Conservation (phyloP, 2,113 vertebrate species). For the Rhinolophus sinicus region DNA sequence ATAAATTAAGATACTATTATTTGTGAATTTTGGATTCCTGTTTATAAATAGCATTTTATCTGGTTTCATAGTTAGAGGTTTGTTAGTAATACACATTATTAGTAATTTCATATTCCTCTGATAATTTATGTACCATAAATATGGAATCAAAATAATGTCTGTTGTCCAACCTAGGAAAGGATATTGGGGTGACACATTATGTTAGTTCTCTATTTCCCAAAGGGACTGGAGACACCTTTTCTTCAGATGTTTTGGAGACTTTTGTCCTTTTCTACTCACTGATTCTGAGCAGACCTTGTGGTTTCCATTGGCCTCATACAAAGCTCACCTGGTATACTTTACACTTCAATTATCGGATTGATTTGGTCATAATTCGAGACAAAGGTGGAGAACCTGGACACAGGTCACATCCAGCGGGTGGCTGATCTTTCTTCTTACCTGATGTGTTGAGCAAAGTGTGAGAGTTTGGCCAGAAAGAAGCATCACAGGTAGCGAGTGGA, state of each 20-base stretch:
- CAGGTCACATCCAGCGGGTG: not conserved
- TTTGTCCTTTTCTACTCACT: not conserved
- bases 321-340: not conserved
- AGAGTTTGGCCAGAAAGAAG: accelerated
- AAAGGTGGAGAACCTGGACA: not conserved
- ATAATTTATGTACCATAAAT: not conserved
- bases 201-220: not conserved
- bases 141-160: not conserved
- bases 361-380: not conserved
- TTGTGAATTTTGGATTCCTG: not conserved
- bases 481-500: accelerated
- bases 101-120: not conserved
- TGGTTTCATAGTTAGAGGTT: not conserved
- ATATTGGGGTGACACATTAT: not conserved
- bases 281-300: not conserved
- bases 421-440: accelerated
- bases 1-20: not conserved
- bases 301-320: no score
- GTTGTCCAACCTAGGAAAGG: not conserved
- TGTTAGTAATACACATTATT: not conserved
- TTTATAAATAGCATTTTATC: not conserved
- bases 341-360: not conserved
- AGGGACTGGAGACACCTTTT: not conserved
- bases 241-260: not conserved
- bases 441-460: not conserved